Percentiles rank a stretch among this genome's conserved stretches.
phyloP scores from a whole-genome alignment of 2,888 invertebrate species.

The Meiosimyza platycephala region DNA sequence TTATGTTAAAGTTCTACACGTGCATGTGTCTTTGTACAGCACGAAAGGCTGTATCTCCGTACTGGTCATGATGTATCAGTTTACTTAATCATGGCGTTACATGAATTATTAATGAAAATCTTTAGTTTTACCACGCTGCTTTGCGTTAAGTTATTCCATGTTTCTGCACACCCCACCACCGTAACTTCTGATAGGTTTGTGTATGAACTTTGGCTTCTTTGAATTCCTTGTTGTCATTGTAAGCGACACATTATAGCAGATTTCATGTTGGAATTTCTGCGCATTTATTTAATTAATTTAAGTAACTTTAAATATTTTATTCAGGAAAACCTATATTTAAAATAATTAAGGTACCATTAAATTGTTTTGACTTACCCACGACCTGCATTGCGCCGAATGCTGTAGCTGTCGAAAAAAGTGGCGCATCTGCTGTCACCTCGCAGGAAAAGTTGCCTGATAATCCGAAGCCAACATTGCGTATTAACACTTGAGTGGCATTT shows the following conservation, averaged over 20 bases:
- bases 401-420: constrained; percentile 76
- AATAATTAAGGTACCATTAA: too few relatives aligned
- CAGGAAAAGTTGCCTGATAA: constrained; percentile 83
- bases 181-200: too few relatives aligned
- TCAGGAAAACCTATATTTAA: too few relatives aligned
- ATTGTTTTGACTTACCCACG: constrained; percentile 73
- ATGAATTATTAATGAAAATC: constrained; percentile 35
- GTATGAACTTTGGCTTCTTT: background rate
- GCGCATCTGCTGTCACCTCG: constrained; percentile 81
- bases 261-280: background rate
- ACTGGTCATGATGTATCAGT: constrained; percentile 18
- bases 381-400: constrained; percentile 77
- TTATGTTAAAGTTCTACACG: too few relatives aligned
- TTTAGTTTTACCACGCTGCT: background rate
- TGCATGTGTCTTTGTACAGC: too few relatives aligned
- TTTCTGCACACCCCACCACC: background rate
- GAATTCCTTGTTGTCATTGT: background rate
- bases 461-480: constrained; percentile 76
- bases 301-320: background rate
- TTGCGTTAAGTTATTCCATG: background rate
- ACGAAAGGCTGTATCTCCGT: background rate
- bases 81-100: constrained; percentile 30
- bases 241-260: background rate
- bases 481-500: constrained; percentile 79
- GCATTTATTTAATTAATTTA: background rate